Conservation (phyloP, 2,113 vertebrate species). For the Indri indri region DNA sequence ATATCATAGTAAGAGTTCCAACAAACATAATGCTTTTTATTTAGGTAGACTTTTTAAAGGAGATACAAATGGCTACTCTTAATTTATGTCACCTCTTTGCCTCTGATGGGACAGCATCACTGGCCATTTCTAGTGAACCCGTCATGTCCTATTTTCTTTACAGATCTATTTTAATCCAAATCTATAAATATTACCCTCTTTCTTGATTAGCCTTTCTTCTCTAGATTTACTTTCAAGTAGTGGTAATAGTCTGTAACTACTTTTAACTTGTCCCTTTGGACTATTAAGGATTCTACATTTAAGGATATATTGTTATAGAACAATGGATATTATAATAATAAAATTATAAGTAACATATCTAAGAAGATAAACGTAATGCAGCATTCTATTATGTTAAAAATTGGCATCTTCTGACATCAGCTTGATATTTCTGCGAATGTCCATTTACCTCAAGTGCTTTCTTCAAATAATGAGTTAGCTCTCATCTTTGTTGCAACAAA, state of each 20-base stretch:
- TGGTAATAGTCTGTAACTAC: slow-evolving; percentile 59
- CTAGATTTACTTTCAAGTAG: slow-evolving; percentile 61
- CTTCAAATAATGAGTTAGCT: slow-evolving; percentile 63
- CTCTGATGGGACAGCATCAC: not conserved
- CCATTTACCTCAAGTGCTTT: slow-evolving; percentile 66
- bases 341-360: slow-evolving; percentile 50
- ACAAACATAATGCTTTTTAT: not conserved
- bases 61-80: slow-evolving; percentile 9
- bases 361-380: slow-evolving; percentile 53
- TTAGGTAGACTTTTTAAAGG: not conserved
- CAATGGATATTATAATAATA: slow-evolving; percentile 63
- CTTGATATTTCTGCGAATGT: slow-evolving; percentile 69
- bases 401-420: slow-evolving; percentile 64
- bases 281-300: slow-evolving; percentile 50
- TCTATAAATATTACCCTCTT: slow-evolving; percentile 70
- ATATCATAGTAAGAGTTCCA: not conserved
- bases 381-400: slow-evolving; percentile 58
- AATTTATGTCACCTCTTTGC: not conserved
- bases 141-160: slow-evolving; percentile 59
- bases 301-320: slow-evolving; percentile 66
- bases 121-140: slow-evolving; percentile 8
- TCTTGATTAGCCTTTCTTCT: slow-evolving; percentile 64
- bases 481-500: slow-evolving; percentile 42
- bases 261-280: slow-evolving; percentile 65
- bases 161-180: slow-evolving; percentile 66